Percentiles rank a stretch among this genome's conserved stretches.
Evolutionary conservation across 2,797 vertebrate genomes (phyloP).

Genomic region (Acrossocheilus wenchowensis): DNA sequence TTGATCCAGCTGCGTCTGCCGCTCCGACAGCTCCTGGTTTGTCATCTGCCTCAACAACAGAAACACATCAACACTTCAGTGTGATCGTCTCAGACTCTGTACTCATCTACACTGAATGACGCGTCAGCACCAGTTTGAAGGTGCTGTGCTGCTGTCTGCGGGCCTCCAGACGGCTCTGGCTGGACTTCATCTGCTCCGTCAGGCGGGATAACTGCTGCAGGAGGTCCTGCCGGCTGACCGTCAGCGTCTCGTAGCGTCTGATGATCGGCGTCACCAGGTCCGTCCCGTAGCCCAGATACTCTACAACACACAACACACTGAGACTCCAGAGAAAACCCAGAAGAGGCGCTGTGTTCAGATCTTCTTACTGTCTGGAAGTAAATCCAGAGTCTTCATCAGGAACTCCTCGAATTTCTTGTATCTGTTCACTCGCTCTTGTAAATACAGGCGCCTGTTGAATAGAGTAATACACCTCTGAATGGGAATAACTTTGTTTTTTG

Average conservation of each 20-base stretch:
- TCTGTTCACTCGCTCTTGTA: slow-evolving; percentile 74
- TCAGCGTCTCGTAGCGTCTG: slow-evolving; percentile 74
- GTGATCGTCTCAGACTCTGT: too few relatives aligned
- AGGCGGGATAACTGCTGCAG: slow-evolving; percentile 69
- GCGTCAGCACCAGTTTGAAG: slow-evolving; percentile 67
- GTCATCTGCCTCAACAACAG: slow-evolving; percentile 65
- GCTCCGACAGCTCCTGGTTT: slow-evolving; percentile 75
- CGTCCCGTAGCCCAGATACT: slow-evolving; percentile 68
- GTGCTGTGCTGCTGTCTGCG: slow-evolving; percentile 74
- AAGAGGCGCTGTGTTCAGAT: not conserved
- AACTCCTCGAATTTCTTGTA: slow-evolving; percentile 80
- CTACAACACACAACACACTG: slow-evolving; percentile 24
- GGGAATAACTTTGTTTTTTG: not conserved
- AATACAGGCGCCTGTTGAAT: slow-evolving; percentile 71
- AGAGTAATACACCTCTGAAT: not conserved
- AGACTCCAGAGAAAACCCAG: not conserved
- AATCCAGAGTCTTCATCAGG: slow-evolving; percentile 76
- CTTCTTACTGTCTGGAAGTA: slow-evolving; percentile 76
- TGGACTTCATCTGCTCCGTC: slow-evolving; percentile 73
- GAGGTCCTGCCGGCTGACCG: slow-evolving; percentile 72
- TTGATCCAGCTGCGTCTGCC: slow-evolving; percentile 73
- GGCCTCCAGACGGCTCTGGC: slow-evolving; percentile 70
- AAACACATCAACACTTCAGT: not conserved
- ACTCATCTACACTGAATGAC: too few relatives aligned
- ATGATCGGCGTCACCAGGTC: slow-evolving; percentile 77